Base-by-base conservation (phyloP, 2,113 vertebrate species). In the Petaurus breviceps region DNA sequence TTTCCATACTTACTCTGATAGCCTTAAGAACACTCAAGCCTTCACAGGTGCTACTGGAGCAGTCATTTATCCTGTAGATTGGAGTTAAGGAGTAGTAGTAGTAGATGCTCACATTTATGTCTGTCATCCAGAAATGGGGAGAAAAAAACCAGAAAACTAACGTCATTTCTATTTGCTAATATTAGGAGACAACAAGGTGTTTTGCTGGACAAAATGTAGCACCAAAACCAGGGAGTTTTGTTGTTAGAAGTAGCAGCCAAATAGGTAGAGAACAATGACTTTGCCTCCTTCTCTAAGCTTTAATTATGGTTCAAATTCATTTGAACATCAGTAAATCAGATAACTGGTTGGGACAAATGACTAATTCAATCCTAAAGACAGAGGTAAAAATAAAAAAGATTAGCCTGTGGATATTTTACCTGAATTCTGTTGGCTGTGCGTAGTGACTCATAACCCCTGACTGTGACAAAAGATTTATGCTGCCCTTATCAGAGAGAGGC, bases 11-110 rank as follows among this genome's bases (percentile, higher is more conserved):
- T 96, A 99, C 99, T 57, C 97, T 94, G 28, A 99, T 98, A 23
- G 16, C 89, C 97, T 99, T 99, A 94, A 99, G 98, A 26, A 99
- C 99, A 90, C 99, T 98, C 57, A 99, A 98, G 19, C 99, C 99
- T 98, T 99, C 99, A 95, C 99, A 99, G 90, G 99, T 99, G 97
- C 99, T 99, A 97, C 99, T 99, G 28, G 97, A 98, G 93, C 99
- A 99, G 96, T 99, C 99, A 89, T 98, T 98, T 46, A 99, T 98
- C 61, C 98, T 98, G 98, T 99, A 99, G 51, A 99, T 57, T 0
- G 98, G 97, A 57, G 99, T 99, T 51, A 98, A 95, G 53, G 99
- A 99, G 22, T 92, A 95, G 7, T 98, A 94, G 96, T 98, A 99
- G 43, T 50, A 97, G 0, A 99, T 99, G 0, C 95, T 47, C 43